phyloP scores from a whole-genome alignment of 2,113 vertebrate species.

The Daboia siamensis region DNA sequence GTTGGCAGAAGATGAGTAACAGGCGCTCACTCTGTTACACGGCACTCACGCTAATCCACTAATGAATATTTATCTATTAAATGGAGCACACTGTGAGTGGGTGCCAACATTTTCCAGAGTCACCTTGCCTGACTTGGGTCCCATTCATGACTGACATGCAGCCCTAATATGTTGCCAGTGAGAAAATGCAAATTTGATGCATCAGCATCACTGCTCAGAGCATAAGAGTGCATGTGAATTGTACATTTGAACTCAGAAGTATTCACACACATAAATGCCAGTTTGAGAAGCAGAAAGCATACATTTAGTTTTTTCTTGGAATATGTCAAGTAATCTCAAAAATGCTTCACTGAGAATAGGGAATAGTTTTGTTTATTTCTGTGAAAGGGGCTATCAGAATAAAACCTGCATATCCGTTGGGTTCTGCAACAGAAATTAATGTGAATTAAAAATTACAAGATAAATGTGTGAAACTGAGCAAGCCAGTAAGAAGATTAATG shows the following conservation, averaged over 20 bases:
- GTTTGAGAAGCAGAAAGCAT: not conserved
- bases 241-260: not conserved
- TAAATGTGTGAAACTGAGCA: not conserved
- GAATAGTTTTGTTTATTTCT: slow-evolving; percentile 11
- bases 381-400: slow-evolving; percentile 18
- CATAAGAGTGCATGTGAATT: not conserved
- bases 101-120: not conserved
- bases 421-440: not conserved
- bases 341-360: not conserved
- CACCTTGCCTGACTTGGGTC: not conserved
- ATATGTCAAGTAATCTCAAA: not conserved
- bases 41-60: too few relatives aligned
- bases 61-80: not conserved
- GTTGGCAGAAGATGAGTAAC: too few relatives aligned
- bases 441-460: not conserved
- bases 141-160: not conserved
- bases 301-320: not conserved
- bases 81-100: not conserved
- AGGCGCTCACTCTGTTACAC: too few relatives aligned
- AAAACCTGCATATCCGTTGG: not conserved
- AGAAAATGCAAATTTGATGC: not conserved
- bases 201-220: not conserved
- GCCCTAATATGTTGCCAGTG: not conserved
- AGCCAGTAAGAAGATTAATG: slow-evolving; percentile 8
- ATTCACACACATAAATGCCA: not conserved